phyloP scores from a whole-genome alignment of 2,113 vertebrate species.

The Pogonocichla stellata region DNA sequence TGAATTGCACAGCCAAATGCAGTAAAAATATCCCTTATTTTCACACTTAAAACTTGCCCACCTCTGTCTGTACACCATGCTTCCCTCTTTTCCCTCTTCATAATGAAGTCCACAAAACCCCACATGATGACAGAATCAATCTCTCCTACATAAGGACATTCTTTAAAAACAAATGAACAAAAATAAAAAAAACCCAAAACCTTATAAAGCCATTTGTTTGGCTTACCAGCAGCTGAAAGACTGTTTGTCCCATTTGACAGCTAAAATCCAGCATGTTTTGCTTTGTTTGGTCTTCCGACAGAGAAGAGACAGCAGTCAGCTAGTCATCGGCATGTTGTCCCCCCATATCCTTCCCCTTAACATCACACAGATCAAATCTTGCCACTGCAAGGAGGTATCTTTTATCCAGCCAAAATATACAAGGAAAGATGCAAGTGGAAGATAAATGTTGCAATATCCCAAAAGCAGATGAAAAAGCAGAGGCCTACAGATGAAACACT shows the following conservation, averaged over 20 bases:
- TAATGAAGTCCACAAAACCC: background rate
- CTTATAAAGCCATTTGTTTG: background rate
- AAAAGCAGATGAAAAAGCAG: background rate
- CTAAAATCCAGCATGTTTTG: background rate
- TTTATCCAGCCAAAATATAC: background rate
- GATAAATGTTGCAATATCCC: background rate
- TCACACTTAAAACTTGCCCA: background rate
- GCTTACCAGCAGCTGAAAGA: background rate
- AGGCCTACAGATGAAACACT: background rate
- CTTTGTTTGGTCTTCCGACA: background rate
- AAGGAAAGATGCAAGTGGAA: background rate
- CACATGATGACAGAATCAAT: background rate
- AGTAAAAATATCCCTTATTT: background rate
- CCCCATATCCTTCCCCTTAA: background rate
- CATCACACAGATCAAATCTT: background rate
- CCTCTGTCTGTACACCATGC: background rate
- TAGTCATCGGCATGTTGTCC: background rate
- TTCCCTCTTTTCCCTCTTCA: background rate
- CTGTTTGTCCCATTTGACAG: background rate
- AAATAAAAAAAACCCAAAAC: rapidly evolving
- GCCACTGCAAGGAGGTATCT: background rate
- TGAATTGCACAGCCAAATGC: background rate
- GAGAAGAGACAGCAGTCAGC: background rate
- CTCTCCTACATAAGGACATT: background rate
- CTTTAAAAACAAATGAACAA: background rate